Evolutionary conservation across 1,140 invertebrate genomes (phyloP), one percentile per base, ranked within the genome.

Genomic region (Muscidifurax raptorellus): DNA sequence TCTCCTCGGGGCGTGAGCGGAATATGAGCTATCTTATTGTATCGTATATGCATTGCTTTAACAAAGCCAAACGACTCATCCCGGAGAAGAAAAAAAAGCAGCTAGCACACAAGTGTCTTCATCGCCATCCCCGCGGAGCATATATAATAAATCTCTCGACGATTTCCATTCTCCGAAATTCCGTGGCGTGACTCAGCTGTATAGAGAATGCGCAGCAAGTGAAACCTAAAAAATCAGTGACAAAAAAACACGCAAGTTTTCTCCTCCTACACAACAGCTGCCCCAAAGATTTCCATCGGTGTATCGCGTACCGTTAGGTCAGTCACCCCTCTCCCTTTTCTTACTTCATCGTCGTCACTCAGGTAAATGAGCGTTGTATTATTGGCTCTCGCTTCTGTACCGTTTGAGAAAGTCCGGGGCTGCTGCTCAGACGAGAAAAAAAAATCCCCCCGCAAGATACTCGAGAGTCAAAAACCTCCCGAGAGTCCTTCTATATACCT

Each of bases 71-170:
- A 36, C n/a, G n/a, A n/a, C n/a, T n/a, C n/a, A n/a, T n/a, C n/a
- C n/a, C n/a, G 80, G 83, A 84, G 85, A 85, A 87, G 83, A 86
- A 86, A 87, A 30, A 10, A 69, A 28, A 69, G n/a, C n/a, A n/a
- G n/a, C n/a, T n/a, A 28, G 18, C 0, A 28, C 7, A 18, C 66
- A 27, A 67, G 27, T 25, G 66, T 67, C 25, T 25, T 28, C 86
- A 85, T 86, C 85, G 85, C 85, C 76, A 82, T 59, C 81, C 83
- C 78, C 79, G 28, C 78, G 82, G 64, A 44, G 75, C 84, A 82
- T n/a, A n/a, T n/a, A n/a, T n/a, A n/a, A 85, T 84, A 86, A 84
- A 69, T 78, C 78, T 67, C 85, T 25, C 5, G 4, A 77, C 79
- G 86, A 84, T 80, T 86, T 67, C 27, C 44, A 47, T 47, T 59